Percentiles rank a stretch among this genome's conserved stretches.
Evolutionary conservation across 2,797 vertebrate species (phyloP).

Genomic region (Liparis tanakae): DNA sequence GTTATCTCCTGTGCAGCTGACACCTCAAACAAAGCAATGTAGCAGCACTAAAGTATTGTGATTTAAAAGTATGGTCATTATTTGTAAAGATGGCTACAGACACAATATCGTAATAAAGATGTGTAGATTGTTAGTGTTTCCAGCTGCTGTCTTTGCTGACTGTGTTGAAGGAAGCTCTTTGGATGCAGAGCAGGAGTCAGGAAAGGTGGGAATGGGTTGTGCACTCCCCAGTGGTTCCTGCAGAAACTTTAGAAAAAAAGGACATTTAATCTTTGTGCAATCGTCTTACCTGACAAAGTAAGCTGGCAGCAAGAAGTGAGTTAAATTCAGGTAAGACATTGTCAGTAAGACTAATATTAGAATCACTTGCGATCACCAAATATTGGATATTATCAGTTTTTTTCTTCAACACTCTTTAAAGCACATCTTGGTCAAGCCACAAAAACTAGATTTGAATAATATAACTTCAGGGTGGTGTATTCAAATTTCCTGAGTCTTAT

Average conservation of each 20-base stretch:
- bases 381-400: conserved; percentile 3
- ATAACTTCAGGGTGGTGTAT: neutral
- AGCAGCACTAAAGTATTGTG: conserved; percentile 14
- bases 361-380: conserved; percentile 5
- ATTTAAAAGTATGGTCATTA: conserved; percentile 30
- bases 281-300: conserved; percentile 30
- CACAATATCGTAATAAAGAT: conserved; percentile 61
- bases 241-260: conserved; percentile 60
- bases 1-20: neutral
- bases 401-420: conserved; percentile 3
- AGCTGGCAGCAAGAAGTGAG: conserved; percentile 24
- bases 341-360: neutral
- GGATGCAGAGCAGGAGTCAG: conserved; percentile 60
- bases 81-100: conserved; percentile 49
- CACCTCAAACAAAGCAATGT: conserved; percentile 15
- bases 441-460: neutral
- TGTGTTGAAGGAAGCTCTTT: conserved; percentile 58
- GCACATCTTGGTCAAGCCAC: neutral
- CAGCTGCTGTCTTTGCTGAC: conserved; percentile 69
- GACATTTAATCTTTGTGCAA: conserved; percentile 47
- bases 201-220: conserved; percentile 56
- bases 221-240: conserved; percentile 44
- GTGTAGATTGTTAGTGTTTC: conserved; percentile 64
- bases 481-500: neutral
- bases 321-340: conserved; percentile 28